Percentiles rank a stretch among this genome's conserved stretches.
These are phyloP conservation scores for Brachionus rubens DNA, from an alignment of 1,140 invertebrate genomes.

Conservation along the genomic window DNA sequence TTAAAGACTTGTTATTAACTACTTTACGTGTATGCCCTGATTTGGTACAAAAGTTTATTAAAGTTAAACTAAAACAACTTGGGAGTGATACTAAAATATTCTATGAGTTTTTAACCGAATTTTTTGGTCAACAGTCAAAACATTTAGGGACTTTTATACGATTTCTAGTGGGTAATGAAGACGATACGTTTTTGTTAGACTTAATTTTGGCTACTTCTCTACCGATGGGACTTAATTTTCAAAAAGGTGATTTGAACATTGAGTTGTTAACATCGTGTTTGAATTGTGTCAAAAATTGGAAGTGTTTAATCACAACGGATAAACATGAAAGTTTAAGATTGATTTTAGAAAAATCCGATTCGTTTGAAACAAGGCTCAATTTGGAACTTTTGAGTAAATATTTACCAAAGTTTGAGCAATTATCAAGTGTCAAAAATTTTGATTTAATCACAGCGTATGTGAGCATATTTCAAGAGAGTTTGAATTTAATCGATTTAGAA, in stretches of 20 bases:
- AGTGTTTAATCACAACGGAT: neutral
- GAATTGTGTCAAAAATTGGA: conserved; percentile 31
- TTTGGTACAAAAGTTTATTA: conserved; percentile 17
- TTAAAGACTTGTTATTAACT: neutral
- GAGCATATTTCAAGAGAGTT: conserved; percentile 3
- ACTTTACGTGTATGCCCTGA: conserved; percentile 21
- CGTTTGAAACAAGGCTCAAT: neutral
- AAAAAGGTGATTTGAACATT: neutral
- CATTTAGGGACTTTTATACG: neutral
- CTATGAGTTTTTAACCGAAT: neutral
- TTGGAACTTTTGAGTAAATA: conserved; percentile 26
- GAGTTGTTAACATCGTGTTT: neutral
- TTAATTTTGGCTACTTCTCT: neutral
- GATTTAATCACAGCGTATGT: neutral
- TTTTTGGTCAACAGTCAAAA: neutral
- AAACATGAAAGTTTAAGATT: neutral
- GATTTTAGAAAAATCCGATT: neutral
- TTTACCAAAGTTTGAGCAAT: neutral
- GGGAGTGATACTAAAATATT: neutral
- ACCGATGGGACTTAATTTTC: neutral
- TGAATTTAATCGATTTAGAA: conserved; percentile 21
- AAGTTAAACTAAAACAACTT: conserved; percentile 25
- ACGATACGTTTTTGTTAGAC: neutral
- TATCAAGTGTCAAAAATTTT: neutral
- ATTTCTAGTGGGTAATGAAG: neutral